Evolutionary conservation across 2,113 vertebrate genomes (phyloP), one percentile per base, ranked within the genome.

Genomic region (Gadus chalcogrammus): DNA sequence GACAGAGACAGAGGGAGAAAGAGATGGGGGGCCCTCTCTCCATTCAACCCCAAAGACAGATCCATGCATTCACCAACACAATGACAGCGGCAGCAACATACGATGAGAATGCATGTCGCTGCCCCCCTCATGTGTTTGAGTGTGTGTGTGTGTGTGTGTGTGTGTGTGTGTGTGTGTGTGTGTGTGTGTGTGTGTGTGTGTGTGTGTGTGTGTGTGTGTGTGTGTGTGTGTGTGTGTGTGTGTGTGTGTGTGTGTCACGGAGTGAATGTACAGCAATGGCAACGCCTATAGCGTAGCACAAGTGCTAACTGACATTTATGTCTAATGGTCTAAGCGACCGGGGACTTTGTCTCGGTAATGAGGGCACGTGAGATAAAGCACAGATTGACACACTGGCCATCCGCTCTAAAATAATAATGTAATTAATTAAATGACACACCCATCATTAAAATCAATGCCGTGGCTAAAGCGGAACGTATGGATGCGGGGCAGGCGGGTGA

Each of bases 231-330:
- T 20, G 20, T 20, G 20, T 20, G 20, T 20, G 20, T 20, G 20
- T 20, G 20, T 20, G 20, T 20, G 20, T 20, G 20, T 20, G 20
- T 20, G 20, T 20, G 20, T 20, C 31, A 31, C 31, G 5, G 4
- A 35, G 31, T 35, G 31, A 35, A 35, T 4, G 31, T 4, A 35
- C 31, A 35, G 31, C 31, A 35, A 35, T 35, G 31, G 31, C 31
- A 35, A 35, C 31, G 24, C 70, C 55, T 70, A 73, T 71, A 22
- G 74, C 63, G 68, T 42, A 68, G 64, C 72, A 70, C 53, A 53
- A n/a, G 61, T 31, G 81, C 78, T 75, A 71, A 76, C 71, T 84
- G 88, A 87, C 85, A 85, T 81, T 88, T 88, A 79, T 71, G 82
- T 79, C 88, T 85, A 90, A 90, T 85, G 82, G 81, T 80, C 56